Evolutionary conservation across 2,888 invertebrate species (phyloP).

Genomic region (Eupeodes latifasciatus): DNA sequence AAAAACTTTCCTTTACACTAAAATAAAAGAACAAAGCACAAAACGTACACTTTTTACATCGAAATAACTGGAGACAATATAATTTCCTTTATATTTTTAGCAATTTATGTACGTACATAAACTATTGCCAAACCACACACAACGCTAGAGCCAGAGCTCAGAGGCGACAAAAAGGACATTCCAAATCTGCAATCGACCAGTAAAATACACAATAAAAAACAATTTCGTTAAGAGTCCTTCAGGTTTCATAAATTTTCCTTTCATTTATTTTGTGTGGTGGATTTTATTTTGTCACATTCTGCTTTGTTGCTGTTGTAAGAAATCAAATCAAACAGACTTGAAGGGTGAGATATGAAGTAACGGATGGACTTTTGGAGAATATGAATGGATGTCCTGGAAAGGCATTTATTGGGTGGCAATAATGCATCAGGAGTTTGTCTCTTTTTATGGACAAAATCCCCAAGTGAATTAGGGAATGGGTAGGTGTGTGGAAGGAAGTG

Average conservation of each 20-base stretch:
- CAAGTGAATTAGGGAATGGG: neutral
- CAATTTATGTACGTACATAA: slow-evolving; percentile 40
- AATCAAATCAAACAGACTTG: slow-evolving; percentile 64
- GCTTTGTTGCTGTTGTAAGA: slow-evolving; percentile 11
- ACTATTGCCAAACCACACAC: slow-evolving; percentile 22
- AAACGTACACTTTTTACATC: slow-evolving; percentile 8
- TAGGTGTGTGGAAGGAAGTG: slow-evolving; percentile 55
- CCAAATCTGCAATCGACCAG: slow-evolving; percentile 65
- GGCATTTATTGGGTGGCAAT: slow-evolving; percentile 55
- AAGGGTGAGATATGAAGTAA: slow-evolving; percentile 42
- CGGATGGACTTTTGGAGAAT: slow-evolving; percentile 39
- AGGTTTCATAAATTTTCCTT: slow-evolving; percentile 57
- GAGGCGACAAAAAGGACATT: slow-evolving; percentile 58
- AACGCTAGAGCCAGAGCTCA: no score
- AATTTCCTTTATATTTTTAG: slow-evolving; percentile 48
- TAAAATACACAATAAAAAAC: slow-evolving; percentile 74
- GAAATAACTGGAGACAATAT: slow-evolving; percentile 8
- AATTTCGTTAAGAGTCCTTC: slow-evolving; percentile 76
- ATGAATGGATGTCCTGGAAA: slow-evolving; percentile 27
- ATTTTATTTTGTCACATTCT: slow-evolving; percentile 10
- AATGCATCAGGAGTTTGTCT: slow-evolving; percentile 68
- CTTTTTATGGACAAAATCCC: slow-evolving; percentile 22
- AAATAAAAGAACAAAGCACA: no score
- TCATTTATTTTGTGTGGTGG: slow-evolving; percentile 14
- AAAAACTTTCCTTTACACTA: no score